A percentile compares a stretch with the other conserved stretches of the same genome.
These are phyloP conservation scores for Flabesymbios commensalis DNA, from an alignment of 2,888 invertebrate genomes.

Conservation along the genomic window DNA sequence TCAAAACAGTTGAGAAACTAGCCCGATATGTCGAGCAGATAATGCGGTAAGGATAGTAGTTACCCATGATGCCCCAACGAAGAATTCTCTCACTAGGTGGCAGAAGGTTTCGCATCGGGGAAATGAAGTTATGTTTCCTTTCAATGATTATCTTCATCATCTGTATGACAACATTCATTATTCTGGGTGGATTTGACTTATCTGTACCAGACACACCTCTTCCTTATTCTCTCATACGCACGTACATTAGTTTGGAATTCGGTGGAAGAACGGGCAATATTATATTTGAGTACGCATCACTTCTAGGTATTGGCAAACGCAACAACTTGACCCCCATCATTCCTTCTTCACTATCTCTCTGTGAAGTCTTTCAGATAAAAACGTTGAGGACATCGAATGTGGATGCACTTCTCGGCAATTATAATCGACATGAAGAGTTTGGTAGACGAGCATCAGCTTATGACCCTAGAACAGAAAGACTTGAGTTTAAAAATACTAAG, in stretches of 20 bases:
- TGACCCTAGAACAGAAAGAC: constrained; percentile 11
- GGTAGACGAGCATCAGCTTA: constrained; percentile 26
- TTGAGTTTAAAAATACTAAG: constrained; percentile 12
- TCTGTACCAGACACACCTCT: neutral
- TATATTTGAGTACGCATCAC: constrained; percentile 46
- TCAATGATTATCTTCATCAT: no score
- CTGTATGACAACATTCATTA: no score
- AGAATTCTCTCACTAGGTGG: no score
- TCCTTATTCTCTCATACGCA: neutral
- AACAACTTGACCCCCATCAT: constrained; percentile 46
- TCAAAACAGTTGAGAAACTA: no score
- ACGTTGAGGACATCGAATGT: constrained; percentile 6
- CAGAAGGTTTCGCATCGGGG: no score
- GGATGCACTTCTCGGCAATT: constrained; percentile 7
- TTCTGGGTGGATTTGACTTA: no score
- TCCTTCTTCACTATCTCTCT: constrained; percentile 30
- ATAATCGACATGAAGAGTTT: constrained; percentile 22
- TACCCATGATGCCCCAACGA: no score
- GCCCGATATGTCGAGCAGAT: no score
- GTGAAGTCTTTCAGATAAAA: constrained; percentile 36
- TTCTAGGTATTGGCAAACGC: constrained; percentile 40
- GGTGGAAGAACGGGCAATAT: constrained; percentile 45
- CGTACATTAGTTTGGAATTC: constrained; percentile 10
- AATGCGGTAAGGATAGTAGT: no score
- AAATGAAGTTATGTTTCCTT: no score